Evolutionary conservation across 2,888 invertebrate genomes (phyloP).

Genomic region (Acanthoscelides obtectus): DNA sequence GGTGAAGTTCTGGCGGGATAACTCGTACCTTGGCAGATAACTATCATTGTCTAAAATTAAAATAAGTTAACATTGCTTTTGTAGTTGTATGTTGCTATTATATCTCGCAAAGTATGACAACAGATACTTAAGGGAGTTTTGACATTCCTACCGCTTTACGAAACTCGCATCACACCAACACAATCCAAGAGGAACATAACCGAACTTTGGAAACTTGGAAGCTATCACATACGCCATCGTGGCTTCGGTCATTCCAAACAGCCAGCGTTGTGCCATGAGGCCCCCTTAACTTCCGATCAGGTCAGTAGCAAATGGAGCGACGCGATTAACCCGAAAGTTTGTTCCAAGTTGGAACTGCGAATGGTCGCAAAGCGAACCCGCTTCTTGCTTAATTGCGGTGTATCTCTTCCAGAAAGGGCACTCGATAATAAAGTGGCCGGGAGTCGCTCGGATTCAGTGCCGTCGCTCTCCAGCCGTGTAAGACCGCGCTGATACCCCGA

Average conservation of each 20-base stretch:
- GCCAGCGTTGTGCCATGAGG: background rate
- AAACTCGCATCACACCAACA: background rate
- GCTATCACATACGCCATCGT: background rate
- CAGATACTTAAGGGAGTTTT: too few species aligned
- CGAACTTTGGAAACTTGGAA: background rate
- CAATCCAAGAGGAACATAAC: background rate
- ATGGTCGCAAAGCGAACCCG: background rate
- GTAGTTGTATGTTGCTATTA: too few species aligned
- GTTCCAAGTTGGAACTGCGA: background rate
- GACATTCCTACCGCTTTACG: background rate
- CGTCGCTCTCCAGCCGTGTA: too few species aligned
- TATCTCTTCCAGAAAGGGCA: background rate
- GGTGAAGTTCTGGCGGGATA: too few species aligned
- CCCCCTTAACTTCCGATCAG: background rate
- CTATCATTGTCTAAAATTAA: too few species aligned
- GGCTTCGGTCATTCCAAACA: background rate
- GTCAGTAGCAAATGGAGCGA: background rate
- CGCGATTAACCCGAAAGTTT: background rate
- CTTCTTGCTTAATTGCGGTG: background rate
- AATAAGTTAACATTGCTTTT: too few species aligned
- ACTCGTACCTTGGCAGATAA: too few species aligned
- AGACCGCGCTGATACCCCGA: too few species aligned
- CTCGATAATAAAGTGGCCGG: background rate
- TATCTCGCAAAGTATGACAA: too few species aligned
- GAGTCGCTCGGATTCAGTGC: background rate